Base-by-base conservation (phyloP, 2,888 invertebrate genomes). In the Eugnorisma glareosa region DNA sequence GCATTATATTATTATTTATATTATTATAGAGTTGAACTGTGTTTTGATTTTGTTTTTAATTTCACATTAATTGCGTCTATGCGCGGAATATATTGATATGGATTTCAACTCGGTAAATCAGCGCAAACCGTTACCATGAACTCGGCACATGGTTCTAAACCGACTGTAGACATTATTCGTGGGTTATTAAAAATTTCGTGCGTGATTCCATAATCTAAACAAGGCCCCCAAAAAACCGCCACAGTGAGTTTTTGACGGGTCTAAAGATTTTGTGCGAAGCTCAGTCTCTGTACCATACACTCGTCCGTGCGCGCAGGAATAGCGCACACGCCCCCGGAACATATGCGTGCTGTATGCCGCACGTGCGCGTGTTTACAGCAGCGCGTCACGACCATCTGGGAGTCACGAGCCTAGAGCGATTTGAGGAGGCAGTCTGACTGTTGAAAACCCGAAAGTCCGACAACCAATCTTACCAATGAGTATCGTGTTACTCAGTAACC, bases 351-450 rank as follows among this genome's bases (percentile, higher is more conserved):
- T 81, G 83, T 78, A 81, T 82, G 85, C 67, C 67, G 84, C 87
- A 88, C 87, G 87, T 87, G 88, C 78, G 67, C 13, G 37, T 88
- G 88, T 87, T 85, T 87, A 87, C 82, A 63, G 77, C 61, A 59
- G 24, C 63, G 69, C 87, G 87, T 86, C 88, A 88, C 73, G 54
- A 61, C 73, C 89, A 84, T 81, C 84, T 88, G 85, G 75, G 28
- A 48, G 31, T 31, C 21, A 35, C 40, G 83, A 82, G 74, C 11
- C 37, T 54, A 1, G 67, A 48, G 4, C 35, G 24, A 48, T 28
- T 63, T 82, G 77, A 82, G 77, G 77, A 31, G 66, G 82, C 48
- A 78, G 13, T 18, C 35, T 35, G 21, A 8, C 15, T 80, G 35
- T n/a, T 28, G 10, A 43, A 40, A 28, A 3, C 31, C 7, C 5